Base-by-base conservation (phyloP, 2,888 invertebrate species). In the Plagodis pulveraria region DNA sequence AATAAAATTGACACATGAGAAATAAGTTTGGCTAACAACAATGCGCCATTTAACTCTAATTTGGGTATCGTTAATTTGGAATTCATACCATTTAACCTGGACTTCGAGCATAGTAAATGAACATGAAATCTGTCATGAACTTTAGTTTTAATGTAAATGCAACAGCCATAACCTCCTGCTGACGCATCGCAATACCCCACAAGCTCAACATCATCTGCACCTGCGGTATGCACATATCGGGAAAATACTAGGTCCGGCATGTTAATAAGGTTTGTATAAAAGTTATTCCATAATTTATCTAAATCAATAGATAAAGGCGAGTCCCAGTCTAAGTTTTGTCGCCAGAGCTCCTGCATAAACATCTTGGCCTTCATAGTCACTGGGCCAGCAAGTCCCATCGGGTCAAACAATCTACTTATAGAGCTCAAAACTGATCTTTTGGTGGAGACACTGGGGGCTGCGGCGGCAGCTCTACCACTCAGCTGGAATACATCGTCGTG, bases 311-410 rank as follows among this genome's bases (percentile, higher is more conserved):
- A 36, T 36, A 51, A 51, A 0, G 51, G 51, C 10, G 51, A 44
- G 9, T 51, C 51, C 51, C 45, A 45, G 32, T 45, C 45, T 45
- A 45, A 9, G 9, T 45, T 45, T 7, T 4, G 8, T 45, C 5
- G 45, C 45, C 45, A 45, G 2, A 32, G 22, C 36, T 50, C 42
- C 34, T 50, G 50, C 7, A 50, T 11, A 42, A 50, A 42, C 10
- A 50, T n/a, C 41, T 50, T 50, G 33, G 50, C 50, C 41, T 42
- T 50, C 42, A 50, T 42, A 10, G 11, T 32, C 9, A 49, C 32
- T 7, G 45, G 45, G 8, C 43, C 43, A 6, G 43, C 43, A 43
- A 43, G 12, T 11, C 43, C 43, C 12, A 43, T 12, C 5, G 43
- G 43, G n/a, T n/a, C n/a, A n/a, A n/a, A n/a, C n/a, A n/a, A n/a